phyloP scores from a whole-genome alignment of 2,113 vertebrate species.

The Oceanites oceanicus region DNA sequence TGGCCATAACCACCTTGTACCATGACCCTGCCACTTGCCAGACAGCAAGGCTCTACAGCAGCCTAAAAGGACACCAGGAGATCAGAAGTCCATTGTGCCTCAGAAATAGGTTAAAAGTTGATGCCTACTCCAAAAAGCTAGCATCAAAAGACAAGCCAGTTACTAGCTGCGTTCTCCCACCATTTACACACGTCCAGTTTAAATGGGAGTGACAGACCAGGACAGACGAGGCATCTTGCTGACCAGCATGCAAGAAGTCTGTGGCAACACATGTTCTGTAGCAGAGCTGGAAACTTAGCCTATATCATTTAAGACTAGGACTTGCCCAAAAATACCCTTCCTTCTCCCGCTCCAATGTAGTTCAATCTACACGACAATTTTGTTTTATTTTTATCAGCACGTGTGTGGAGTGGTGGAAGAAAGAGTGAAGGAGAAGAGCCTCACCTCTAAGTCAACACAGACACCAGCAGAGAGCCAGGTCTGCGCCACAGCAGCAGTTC shows the following conservation, averaged over 20 bases:
- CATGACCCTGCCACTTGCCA: neutral
- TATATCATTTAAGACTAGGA: neutral
- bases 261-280: accelerated
- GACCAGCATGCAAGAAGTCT: neutral
- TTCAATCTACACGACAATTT: neutral
- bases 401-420: neutral
- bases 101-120: neutral
- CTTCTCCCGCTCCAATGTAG: neutral
- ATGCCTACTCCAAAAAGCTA: neutral
- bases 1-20: too few species aligned
- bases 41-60: neutral
- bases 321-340: neutral
- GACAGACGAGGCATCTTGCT: neutral
- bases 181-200: neutral
- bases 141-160: neutral
- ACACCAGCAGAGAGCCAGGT: neutral
- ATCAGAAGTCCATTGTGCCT: neutral
- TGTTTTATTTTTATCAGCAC: neutral
- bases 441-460: neutral
- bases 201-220: neutral
- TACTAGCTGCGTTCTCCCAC: neutral
- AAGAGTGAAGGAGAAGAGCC: neutral
- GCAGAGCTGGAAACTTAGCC: neutral
- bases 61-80: neutral
- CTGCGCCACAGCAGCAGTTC: neutral